Conservation (phyloP, 2,113 vertebrate species). For the Oxyura jamaicensis region DNA sequence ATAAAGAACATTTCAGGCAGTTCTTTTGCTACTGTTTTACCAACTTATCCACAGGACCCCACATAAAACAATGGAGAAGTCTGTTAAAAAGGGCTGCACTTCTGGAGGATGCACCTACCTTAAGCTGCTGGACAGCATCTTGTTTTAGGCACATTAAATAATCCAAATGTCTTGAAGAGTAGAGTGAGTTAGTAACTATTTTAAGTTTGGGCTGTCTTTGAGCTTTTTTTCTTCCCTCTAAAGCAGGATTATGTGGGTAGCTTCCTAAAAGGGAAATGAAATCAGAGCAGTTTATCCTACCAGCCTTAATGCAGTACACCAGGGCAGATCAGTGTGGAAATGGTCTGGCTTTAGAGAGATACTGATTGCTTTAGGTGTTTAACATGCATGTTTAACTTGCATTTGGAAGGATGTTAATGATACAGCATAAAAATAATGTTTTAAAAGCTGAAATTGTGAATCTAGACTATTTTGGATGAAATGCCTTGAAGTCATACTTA, state of each 20-base stretch:
- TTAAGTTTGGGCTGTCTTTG: slow-evolving; percentile 17
- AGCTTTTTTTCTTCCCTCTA: not conserved
- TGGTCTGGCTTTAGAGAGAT: not conserved
- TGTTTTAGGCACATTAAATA: not conserved
- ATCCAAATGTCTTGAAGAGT: not conserved
- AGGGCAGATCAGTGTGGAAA: not conserved
- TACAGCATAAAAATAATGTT: not conserved
- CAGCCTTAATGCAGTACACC: slow-evolving; percentile 9
- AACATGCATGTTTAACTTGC: not conserved
- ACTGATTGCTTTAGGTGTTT: not conserved
- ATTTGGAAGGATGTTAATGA: not conserved
- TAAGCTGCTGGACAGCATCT: not conserved
- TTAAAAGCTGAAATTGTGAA: not conserved
- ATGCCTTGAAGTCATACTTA: not conserved
- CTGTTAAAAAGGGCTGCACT: not conserved
- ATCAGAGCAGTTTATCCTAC: slow-evolving; percentile 47
- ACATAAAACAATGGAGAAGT: not conserved
- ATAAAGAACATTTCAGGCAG: not conserved
- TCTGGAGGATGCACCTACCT: not conserved
- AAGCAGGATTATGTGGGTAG: slow-evolving; percentile 58
- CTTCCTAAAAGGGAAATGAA: slow-evolving; percentile 61
- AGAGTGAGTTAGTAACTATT: slow-evolving; percentile 14
- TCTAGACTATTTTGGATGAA: not conserved
- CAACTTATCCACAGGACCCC: not conserved
- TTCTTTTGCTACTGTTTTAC: not conserved